These are phyloP conservation scores for Pachypanchax playfairii DNA, from an alignment of 2,113 vertebrate species.

Conservation along the genomic window DNA sequence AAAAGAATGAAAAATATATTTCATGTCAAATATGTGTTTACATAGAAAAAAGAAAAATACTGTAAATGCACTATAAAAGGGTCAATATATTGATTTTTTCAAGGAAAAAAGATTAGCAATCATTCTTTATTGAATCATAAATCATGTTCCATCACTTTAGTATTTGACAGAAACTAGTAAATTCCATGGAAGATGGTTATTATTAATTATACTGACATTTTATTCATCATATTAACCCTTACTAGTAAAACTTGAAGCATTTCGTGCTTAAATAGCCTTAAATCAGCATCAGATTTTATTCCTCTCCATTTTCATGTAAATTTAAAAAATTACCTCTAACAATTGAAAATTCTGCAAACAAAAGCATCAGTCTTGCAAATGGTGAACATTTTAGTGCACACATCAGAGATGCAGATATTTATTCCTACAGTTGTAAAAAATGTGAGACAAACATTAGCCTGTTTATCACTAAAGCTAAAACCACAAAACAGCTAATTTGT, in stretches of 20 bases:
- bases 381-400: too few relatives aligned
- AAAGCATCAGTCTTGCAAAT: background rate
- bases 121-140: constrained; percentile 45
- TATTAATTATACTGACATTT: constrained; percentile 53
- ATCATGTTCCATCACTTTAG: background rate
- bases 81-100: constrained; percentile 11
- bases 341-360: constrained; percentile 21
- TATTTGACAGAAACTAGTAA: constrained; percentile 18
- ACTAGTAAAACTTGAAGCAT: constrained; percentile 40
- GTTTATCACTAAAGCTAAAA: constrained; percentile 45
- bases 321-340: constrained; percentile 43
- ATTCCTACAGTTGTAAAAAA: constrained; percentile 9
- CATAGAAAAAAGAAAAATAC: constrained; percentile 8
- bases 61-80: constrained; percentile 7
- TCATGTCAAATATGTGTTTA: constrained; percentile 3
- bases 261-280: constrained; percentile 56
- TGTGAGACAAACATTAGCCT: constrained; percentile 2
- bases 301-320: constrained; percentile 33
- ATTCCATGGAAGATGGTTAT: constrained; percentile 36
- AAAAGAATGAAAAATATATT: background rate
- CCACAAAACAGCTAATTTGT: constrained; percentile 30
- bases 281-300: too few relatives aligned
- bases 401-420: background rate
- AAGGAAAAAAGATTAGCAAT: constrained; percentile 24
- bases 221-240: constrained; percentile 40